Base-by-base conservation (phyloP, 2,888 invertebrate species). In the Lacanobia wlatinum region DNA sequence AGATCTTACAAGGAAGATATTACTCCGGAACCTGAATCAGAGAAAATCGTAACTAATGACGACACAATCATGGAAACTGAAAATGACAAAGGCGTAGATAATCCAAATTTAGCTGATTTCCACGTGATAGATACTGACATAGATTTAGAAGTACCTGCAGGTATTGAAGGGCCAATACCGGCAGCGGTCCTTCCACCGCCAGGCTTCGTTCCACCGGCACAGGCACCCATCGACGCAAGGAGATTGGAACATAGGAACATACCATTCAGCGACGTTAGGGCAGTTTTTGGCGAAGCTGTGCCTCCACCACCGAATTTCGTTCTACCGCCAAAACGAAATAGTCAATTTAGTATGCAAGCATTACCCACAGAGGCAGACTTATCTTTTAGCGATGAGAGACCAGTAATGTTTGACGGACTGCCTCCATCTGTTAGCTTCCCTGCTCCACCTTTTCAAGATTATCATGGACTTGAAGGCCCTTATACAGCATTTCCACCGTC, bases 61-160 rank as follows among this genome's bases (percentile, higher is more conserved):
- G 40, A 52, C 3, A 61, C 62, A 5, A 64, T 53, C 14, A 28
- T 46, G 1, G 66, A 52, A 48, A 38, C n/a, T 58, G 48, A 53
- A 34, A 52, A 60, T n/a, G 7, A 68, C 21, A 80, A 73, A 71
- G 46, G 48, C 9, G 83, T 92, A 55, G 89, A 91, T 0, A 94
- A 95, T 82, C 94, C 94, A 0, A 89, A 79, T 12, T 82, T 95
- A 55, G 79, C 90, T 0, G 84, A 89, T 73, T 96, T 96, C 63
- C 96, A 96, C 66, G 91, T 96, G 3, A 93, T 96, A 78, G 92
- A 96, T 76, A 87, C 92, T 1, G 96, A 95, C 2, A 93, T 90
- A 76, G 96, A 96, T 87, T 87, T 96, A 69, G 96, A 96, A 55
- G 93, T 96, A 0, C 96, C 96, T 0, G 83, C 90, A 0, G 96